phyloP scores from a whole-genome alignment of 2,888 invertebrate species.

The Sicus ferrugineus region DNA sequence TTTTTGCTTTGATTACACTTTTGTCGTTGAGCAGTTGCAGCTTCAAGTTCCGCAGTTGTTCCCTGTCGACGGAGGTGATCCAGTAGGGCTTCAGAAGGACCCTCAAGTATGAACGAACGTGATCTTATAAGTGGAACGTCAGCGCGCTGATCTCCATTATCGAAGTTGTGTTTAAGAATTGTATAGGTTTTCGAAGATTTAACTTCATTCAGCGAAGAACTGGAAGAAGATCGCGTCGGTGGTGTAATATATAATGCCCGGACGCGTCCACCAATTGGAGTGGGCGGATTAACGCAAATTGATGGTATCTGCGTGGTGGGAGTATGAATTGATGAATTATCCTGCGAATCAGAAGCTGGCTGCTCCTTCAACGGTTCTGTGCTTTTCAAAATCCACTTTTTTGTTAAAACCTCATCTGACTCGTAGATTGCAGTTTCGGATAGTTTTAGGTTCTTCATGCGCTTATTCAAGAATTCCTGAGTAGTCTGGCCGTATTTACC shows the following conservation, averaged over 20 bases:
- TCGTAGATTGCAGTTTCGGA: constrained; percentile 60
- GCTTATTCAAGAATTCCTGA: constrained; percentile 33
- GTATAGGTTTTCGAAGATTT: background rate
- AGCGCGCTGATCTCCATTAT: background rate
- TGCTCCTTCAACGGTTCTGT: no score
- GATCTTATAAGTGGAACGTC: constrained; percentile 69
- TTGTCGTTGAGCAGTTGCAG: background rate
- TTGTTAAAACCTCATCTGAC: constrained; percentile 45
- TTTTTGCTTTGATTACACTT: constrained; percentile 3
- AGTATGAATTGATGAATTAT: no score
- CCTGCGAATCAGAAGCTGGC: background rate
- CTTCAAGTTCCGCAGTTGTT: background rate
- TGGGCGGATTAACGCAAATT: constrained; percentile 59
- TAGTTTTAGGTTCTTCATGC: constrained; percentile 50
- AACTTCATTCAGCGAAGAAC: constrained; percentile 48
- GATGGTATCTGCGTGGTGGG: constrained; percentile 47
- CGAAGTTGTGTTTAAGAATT: background rate
- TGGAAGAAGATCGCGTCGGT: constrained; percentile 54
- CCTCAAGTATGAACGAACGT: constrained; percentile 80
- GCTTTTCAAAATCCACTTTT: constrained; percentile 34
- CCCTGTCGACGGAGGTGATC: constrained; percentile 56
- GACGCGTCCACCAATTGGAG: constrained; percentile 43
- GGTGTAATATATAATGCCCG: constrained; percentile 37
- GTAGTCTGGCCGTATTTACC: constrained; percentile 11
- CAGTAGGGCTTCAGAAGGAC: constrained; percentile 77